A percentile compares a stretch with the other conserved stretches of the same genome.
Conservation (phyloP, 2,888 invertebrate genomes). For the Diarsia brunnea region DNA sequence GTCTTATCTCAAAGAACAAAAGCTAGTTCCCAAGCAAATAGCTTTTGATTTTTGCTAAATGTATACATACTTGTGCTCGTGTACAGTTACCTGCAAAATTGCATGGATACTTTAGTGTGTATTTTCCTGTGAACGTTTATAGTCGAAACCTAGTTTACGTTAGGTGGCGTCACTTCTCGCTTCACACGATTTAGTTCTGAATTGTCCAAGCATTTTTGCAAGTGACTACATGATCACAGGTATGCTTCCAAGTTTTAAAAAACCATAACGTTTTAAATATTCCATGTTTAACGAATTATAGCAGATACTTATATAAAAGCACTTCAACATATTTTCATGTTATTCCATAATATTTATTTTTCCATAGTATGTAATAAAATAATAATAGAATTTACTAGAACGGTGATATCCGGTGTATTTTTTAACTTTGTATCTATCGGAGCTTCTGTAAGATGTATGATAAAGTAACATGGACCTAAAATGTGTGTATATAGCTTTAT, state of each 20-base stretch:
- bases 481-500: conserved; percentile 86
- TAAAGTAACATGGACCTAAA: conserved; percentile 86
- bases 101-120: too few relatives aligned
- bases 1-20: too few relatives aligned
- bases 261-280: conserved; percentile 4
- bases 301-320: conserved; percentile 27
- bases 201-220: too few relatives aligned
- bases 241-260: conserved; percentile 27
- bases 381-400: conserved; percentile 59
- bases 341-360: conserved; percentile 65
- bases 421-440: conserved; percentile 63
- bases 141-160: too few relatives aligned
- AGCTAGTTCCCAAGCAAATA: too few relatives aligned
- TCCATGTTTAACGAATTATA: conserved; percentile 21
- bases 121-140: too few relatives aligned
- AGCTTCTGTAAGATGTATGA: conserved; percentile 68
- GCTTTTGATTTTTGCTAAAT: too few relatives aligned
- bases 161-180: too few relatives aligned
- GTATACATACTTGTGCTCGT: too few relatives aligned
- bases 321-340: conserved; percentile 47
- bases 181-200: too few relatives aligned
- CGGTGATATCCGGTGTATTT: conserved; percentile 63
- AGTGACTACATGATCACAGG: conserved; percentile 24
- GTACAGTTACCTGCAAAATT: too few relatives aligned
- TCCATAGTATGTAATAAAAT: conserved; percentile 57